Conservation (phyloP, 2,113 vertebrate species). For the Peromyscus maniculatus region DNA sequence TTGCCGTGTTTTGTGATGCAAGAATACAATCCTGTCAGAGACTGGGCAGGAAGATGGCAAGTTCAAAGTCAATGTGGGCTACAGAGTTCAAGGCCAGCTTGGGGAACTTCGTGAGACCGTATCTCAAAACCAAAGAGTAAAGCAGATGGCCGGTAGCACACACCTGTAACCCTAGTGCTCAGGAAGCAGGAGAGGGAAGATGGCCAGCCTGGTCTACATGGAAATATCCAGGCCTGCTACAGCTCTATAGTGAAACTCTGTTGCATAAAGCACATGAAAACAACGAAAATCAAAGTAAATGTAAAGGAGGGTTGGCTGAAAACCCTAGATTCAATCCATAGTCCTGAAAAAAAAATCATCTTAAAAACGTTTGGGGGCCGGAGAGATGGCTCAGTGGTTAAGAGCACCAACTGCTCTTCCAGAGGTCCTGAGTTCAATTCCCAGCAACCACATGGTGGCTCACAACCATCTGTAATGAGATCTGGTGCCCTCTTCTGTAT, state of each 20-base stretch:
- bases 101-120: not conserved
- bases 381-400: too few species aligned
- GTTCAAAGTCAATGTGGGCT: not conserved
- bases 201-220: not conserved
- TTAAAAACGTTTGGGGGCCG: not conserved
- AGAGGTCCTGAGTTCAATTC: too few species aligned
- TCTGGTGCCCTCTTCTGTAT: too few species aligned
- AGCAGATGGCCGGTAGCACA: too few species aligned
- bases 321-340: not conserved
- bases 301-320: not conserved
- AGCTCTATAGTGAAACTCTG: not conserved
- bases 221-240: not conserved
- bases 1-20: not conserved
- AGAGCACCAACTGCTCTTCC: too few species aligned
- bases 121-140: not conserved
- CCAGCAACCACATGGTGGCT: too few species aligned
- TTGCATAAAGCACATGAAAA: not conserved
- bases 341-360: not conserved
- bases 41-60: not conserved
- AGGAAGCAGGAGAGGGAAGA: not conserved
- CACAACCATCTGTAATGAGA: too few species aligned
- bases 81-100: not conserved
- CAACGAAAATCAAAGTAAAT: not conserved
- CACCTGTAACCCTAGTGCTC: not conserved
- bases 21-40: not conserved